Percentiles rank a stretch among this genome's conserved stretches.
phyloP scores from a whole-genome alignment of 2,113 vertebrate genomes.

The Ciconia maguari region DNA sequence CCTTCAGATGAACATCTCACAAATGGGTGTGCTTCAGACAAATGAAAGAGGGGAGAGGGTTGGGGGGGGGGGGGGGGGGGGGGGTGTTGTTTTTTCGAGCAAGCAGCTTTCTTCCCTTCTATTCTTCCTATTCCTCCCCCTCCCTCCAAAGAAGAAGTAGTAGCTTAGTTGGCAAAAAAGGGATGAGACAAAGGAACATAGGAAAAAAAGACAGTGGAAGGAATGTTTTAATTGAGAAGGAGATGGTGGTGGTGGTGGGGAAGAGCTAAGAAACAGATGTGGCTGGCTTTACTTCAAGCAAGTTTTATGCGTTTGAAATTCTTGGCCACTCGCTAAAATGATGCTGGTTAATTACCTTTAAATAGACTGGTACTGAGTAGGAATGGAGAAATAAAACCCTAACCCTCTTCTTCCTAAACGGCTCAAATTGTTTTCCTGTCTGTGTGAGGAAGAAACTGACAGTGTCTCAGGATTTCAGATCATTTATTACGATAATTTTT shows the following conservation, averaged over 20 bases:
- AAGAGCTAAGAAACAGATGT: slow-evolving; percentile 53
- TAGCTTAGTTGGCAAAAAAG: slow-evolving; percentile 5
- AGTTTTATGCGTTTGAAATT: not conserved
- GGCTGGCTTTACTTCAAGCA: slow-evolving; percentile 43
- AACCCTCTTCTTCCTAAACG: not conserved
- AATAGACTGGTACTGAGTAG: not conserved
- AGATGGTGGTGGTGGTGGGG: not conserved
- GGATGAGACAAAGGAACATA: not conserved
- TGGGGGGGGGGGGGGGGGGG: not conserved
- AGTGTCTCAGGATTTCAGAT: not conserved
- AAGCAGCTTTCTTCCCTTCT: not conserved
- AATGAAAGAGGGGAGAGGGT: not conserved
- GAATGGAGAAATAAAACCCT: not conserved
- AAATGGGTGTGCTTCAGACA: not conserved
- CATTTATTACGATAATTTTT: not conserved
- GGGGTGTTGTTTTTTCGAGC: not conserved
- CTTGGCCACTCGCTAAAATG: slow-evolving; percentile 3
- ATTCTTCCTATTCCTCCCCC: not conserved
- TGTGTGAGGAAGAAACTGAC: not conserved
- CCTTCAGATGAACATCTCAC: fast-evolving
- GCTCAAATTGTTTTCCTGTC: not conserved
- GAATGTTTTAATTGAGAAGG: slow-evolving; percentile 49
- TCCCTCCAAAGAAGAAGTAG: not conserved
- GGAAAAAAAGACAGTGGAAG: slow-evolving; percentile 40
- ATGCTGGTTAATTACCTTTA: slow-evolving; percentile 47